Evolutionary conservation across 2,888 invertebrate species (phyloP), one percentile per base, ranked within the genome.

Genomic region (Theodoxus fluviatilis): DNA sequence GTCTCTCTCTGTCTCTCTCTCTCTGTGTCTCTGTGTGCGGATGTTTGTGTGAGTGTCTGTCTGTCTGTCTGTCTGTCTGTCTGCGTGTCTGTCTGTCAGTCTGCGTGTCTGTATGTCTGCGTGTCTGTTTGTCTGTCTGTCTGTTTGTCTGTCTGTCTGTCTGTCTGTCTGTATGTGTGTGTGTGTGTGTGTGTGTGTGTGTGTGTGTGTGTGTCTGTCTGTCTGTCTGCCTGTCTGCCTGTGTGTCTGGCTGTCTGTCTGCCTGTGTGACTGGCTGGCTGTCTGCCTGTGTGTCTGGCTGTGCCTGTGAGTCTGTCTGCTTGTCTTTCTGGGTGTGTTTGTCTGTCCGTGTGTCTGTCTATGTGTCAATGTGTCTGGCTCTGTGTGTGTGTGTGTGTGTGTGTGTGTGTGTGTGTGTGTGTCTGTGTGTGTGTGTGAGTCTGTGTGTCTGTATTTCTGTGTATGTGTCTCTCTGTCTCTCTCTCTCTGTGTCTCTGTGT

Each of bases 351-450:
- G 43, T 43, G 7, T 43, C 15, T 43, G 9, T 12, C 7, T 12
- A n/a, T 59, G 31, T 33, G 59, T 59, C 33, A 7, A 35, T 59
- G 59, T 7, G 33, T 33, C 33, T 33, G 59, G 31, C 33, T 1
- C 18, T 59, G 15, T 33, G 1, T 33, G 59, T 33, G 59, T 59
- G 59, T 33, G 33, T 31, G 31, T 31, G 59, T 1, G 59, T 0
- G 59, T 1, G 59, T 1, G 59, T 28, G 55, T 55, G 55, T 55
- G 55, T 55, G 25, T 55, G 25, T 55, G 55, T 55, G 55, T 25
- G 55, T 55, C 28, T 25, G 25, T 55, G 28, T 55, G 55, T 55
- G 28, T 55, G 55, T 55, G 55, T 55, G 55, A 31, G 28, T 55
- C 28, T 55, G 28, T 55, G 55, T 55, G 55, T 55, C 28, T 18